These are phyloP conservation scores for Diphyllodes magnificus DNA, from an alignment of 2,113 vertebrate genomes.

Conservation along the genomic window DNA sequence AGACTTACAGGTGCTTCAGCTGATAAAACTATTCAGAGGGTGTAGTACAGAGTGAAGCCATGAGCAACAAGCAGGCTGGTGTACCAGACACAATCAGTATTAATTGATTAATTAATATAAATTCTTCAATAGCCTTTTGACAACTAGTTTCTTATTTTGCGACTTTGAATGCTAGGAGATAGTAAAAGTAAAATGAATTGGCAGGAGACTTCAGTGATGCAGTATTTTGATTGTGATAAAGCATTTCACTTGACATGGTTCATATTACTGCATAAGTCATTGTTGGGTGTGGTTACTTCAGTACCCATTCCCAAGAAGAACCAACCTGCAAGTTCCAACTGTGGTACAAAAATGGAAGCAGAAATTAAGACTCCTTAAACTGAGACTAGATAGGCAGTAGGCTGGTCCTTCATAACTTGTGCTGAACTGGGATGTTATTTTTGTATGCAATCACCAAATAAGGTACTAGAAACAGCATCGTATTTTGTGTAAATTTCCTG, in stretches of 20 bases:
- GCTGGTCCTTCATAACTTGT: neutral
- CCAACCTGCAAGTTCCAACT: neutral
- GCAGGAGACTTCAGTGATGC: neutral
- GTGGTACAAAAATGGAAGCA: neutral
- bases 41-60: neutral
- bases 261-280: neutral
- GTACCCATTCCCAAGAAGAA: neutral
- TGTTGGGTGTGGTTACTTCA: neutral
- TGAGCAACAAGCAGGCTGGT: neutral
- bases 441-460: neutral
- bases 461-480: neutral
- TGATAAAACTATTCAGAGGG: accelerated
- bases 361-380: neutral
- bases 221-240: neutral
- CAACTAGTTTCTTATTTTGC: neutral
- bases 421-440: neutral
- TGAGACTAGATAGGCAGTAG: neutral
- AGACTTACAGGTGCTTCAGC: neutral
- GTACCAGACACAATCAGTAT: neutral
- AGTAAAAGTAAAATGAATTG: neutral
- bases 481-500: neutral
- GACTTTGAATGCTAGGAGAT: neutral
- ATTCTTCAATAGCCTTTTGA: neutral
- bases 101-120: neutral
- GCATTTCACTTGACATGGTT: neutral